These are phyloP conservation scores for Sardinella longiceps DNA, from an alignment of 2,797 vertebrate genomes.

Conservation along the genomic window DNA sequence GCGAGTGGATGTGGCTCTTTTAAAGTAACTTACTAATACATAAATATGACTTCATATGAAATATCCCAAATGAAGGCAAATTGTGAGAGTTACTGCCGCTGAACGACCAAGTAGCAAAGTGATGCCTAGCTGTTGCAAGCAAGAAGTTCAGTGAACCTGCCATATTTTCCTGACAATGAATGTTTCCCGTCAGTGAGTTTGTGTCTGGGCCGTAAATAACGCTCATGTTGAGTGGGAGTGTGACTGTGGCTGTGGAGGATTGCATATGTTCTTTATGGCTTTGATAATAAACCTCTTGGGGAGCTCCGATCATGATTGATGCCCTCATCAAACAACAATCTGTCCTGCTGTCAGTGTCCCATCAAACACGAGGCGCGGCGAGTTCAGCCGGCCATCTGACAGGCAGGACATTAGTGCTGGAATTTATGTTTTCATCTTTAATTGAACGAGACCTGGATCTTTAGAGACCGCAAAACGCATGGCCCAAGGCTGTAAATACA, in stretches of 20 bases:
- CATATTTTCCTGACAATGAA: slow-evolving; percentile 20
- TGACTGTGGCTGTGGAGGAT: slow-evolving; percentile 39
- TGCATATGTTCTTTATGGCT: slow-evolving; percentile 47
- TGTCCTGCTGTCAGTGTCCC: slow-evolving; percentile 51
- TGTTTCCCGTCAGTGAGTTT: slow-evolving; percentile 15
- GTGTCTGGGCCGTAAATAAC: slow-evolving; percentile 33
- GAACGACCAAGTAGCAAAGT: background rate
- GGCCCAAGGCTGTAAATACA: slow-evolving; percentile 8
- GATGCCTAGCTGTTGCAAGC: background rate
- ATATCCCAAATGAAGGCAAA: background rate
- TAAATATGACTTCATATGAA: background rate
- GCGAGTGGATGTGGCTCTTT: background rate
- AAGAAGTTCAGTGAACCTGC: background rate
- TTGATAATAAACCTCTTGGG: slow-evolving; percentile 35
- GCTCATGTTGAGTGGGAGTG: slow-evolving; percentile 26
- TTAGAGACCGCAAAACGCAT: slow-evolving; percentile 20
- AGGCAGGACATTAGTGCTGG: slow-evolving; percentile 31
- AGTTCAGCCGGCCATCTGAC: slow-evolving; percentile 48
- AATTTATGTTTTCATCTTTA: slow-evolving; percentile 46
- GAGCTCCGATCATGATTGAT: slow-evolving; percentile 57
- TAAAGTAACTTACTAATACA: background rate
- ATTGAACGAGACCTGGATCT: slow-evolving; percentile 17
- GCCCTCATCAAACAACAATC: slow-evolving; percentile 58
- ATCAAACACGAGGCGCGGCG: slow-evolving; percentile 42
- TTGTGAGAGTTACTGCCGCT: background rate